These are phyloP conservation scores for Siniperca undulata DNA, from an alignment of 2,797 vertebrate genomes.

Conservation along the genomic window DNA sequence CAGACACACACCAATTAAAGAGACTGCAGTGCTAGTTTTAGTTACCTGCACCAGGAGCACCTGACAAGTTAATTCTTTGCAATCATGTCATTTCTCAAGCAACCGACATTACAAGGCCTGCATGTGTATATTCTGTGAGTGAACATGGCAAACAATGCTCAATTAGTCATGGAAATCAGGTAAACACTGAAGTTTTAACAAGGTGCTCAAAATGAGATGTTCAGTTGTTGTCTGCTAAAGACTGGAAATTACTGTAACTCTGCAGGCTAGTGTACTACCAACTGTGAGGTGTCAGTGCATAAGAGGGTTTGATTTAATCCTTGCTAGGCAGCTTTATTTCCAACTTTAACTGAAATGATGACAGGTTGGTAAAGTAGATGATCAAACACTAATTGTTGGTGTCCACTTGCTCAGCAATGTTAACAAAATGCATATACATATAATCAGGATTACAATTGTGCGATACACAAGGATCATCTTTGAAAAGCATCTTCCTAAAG, in stretches of 20 bases:
- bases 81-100: slow-evolving; percentile 90
- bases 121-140: slow-evolving; percentile 74
- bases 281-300: slow-evolving; percentile 15
- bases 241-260: slow-evolving; percentile 20
- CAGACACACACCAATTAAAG: slow-evolving; percentile 89
- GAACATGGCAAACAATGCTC: slow-evolving; percentile 41
- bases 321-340: slow-evolving; percentile 10
- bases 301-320: slow-evolving; percentile 24
- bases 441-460: not conserved
- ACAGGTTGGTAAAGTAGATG: slow-evolving; percentile 1
- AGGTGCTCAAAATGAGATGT: slow-evolving; percentile 42
- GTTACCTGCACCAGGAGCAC: slow-evolving; percentile 88
- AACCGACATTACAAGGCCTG: slow-evolving; percentile 87
- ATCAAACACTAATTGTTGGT: not conserved
- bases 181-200: slow-evolving; percentile 31
- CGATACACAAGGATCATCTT: no score
- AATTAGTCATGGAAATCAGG: slow-evolving; percentile 48
- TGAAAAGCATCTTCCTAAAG: no score
- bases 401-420: not conserved
- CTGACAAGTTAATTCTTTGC: slow-evolving; percentile 95
- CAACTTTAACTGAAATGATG: not conserved
- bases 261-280: not conserved
- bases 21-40: slow-evolving; percentile 87
- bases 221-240: slow-evolving; percentile 33
- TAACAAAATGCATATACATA: slow-evolving; percentile 2